Conservation (phyloP, 37 sponge, comb jelly and placozoan genomes). For the Diacarnus erythraeanus region DNA sequence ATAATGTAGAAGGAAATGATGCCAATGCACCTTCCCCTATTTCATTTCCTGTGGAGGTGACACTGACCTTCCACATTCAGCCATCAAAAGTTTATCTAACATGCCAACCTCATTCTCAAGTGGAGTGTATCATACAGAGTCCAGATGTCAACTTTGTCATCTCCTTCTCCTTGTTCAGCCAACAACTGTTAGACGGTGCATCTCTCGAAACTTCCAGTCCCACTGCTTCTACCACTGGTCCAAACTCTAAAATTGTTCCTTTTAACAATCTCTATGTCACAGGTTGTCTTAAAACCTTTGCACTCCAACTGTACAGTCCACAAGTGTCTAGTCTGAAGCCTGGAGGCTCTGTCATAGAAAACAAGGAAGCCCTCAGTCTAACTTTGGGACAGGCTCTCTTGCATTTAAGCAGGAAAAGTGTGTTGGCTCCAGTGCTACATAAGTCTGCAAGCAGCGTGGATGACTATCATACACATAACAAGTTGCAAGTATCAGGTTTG, state of each 20-base stretch:
- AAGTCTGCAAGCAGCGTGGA: slow-evolving; percentile 12
- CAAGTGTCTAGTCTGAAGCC: slow-evolving; percentile 21
- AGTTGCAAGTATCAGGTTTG: slow-evolving; percentile 64
- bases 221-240: not conserved
- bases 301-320: slow-evolving; percentile 43
- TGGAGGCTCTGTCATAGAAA: not conserved
- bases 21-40: slow-evolving; percentile 21
- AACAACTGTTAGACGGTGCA: slow-evolving; percentile 9
- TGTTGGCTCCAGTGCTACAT: not conserved
- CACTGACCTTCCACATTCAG: slow-evolving; percentile 67
- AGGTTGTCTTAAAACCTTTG: slow-evolving; percentile 67
- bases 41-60: slow-evolving; percentile 89
- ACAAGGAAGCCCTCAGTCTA: slow-evolving; percentile 61
- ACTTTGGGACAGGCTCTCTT: slow-evolving; percentile 71
- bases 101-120: slow-evolving; percentile 85
- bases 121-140: slow-evolving; percentile 75
- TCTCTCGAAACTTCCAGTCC: not conserved
- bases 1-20: slow-evolving; percentile 17
- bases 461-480: slow-evolving; percentile 18
- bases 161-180: slow-evolving; percentile 77
- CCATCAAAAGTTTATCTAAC: slow-evolving; percentile 80
- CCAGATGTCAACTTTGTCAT: slow-evolving; percentile 71
- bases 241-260: not conserved
- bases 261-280: slow-evolving; percentile 75
- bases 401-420: slow-evolving; percentile 57